Evolutionary conservation across 2,797 vertebrate genomes (phyloP), one percentile per base, ranked within the genome.

Genomic region (Sarcoramphus papa): DNA sequence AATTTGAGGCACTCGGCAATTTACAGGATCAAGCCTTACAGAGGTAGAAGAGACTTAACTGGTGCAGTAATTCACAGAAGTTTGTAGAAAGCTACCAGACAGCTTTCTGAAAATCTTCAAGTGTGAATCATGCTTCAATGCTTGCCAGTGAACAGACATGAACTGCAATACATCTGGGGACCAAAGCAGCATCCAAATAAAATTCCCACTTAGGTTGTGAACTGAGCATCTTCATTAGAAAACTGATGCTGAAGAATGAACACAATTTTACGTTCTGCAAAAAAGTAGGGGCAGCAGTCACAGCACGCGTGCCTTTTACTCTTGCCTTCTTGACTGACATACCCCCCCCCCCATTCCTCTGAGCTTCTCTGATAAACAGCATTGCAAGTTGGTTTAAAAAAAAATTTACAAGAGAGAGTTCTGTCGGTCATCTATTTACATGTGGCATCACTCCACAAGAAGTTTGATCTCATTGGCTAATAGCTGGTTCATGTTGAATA

Each of bases 401-500:
- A 94, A 91, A 81, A 75, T 92, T 95, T 98, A 98, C 98, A 98
- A 90, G 97, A 96, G 94, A 96, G 96, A 97, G 95, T 94, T 96
- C 92, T 97, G 95, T 97, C 65, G 95, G 96, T 97, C 96, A 97
- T 95, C 94, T 97, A 98, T 98, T 97, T 97, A 97, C 97, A 93
- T 1, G 97, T 96, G 97, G 97, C 96, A 76, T 98, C 96, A 98
- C 96, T 98, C 98, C 97, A 98, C 98, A 91, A 98, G 98, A 83
- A 98, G 98, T 95, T 98, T 98, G 97, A 98, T 98, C 97, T 98
- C 98, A 98, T 98, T 98, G 98, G 98, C 98, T 97, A 98, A 95
- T 95, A 98, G 98, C 98, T 98, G 98, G 98, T 98, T 98, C 98
- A 98, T 98, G 97, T 98, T 98, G 98, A 98, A 98, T 10, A 98